Percentiles rank a stretch among this genome's conserved stretches.
Evolutionary conservation across 2,797 vertebrate species (phyloP).

Genomic region (Chromis chromis): DNA sequence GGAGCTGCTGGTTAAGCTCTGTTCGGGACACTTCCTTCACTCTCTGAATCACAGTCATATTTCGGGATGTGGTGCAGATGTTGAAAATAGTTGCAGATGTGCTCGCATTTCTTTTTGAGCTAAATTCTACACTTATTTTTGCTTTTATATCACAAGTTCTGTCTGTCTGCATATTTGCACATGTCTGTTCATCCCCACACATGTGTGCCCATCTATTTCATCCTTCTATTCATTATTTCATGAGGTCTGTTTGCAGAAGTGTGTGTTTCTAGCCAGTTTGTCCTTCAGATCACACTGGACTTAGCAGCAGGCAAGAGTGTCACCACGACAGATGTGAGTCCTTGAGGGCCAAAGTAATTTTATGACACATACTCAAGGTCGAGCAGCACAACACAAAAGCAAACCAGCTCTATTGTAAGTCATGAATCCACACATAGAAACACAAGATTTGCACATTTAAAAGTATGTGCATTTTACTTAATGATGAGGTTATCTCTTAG

Average conservation of each 20-base stretch:
- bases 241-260: neutral
- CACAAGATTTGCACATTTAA: neutral
- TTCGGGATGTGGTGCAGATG: constrained; percentile 72
- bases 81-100: constrained; percentile 65
- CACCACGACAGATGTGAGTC: neutral
- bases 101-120: constrained; percentile 36
- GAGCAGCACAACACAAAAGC: neutral
- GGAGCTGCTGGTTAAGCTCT: constrained; percentile 54
- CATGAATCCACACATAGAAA: neutral
- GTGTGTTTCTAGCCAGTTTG: neutral
- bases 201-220: neutral
- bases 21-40: constrained; percentile 56
- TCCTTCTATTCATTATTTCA: neutral
- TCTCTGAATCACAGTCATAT: constrained; percentile 65
- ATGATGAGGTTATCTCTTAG: too few relatives aligned
- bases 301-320: constrained; percentile 2
- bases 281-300: neutral
- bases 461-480: too few relatives aligned
- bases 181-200: neutral
- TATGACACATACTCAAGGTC: constrained; percentile 24
- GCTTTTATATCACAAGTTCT: constrained; percentile 15
- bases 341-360: constrained; percentile 19
- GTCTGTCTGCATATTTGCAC: neutral
- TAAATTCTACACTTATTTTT: constrained; percentile 8
- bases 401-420: neutral